Evolutionary conservation across 2,797 vertebrate genomes (phyloP).

Genomic region (Coccyzus lansbergi): DNA sequence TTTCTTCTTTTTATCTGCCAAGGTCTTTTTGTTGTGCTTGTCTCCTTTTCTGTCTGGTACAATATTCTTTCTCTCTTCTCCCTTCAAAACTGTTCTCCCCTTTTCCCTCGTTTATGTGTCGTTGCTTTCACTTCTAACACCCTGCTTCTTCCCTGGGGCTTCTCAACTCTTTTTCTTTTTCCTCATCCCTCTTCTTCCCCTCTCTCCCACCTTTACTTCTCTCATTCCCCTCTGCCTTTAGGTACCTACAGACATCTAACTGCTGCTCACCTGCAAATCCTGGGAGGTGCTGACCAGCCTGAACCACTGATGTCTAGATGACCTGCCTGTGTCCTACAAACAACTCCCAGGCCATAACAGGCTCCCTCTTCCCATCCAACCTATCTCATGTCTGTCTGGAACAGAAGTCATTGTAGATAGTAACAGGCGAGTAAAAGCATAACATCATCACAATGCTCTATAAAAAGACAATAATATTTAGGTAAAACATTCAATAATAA

Average conservation of each 20-base stretch:
- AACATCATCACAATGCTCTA: not conserved
- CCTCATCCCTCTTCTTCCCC: not conserved
- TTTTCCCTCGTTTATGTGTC: not conserved
- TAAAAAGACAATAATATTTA: not conserved
- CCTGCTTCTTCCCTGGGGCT: not conserved
- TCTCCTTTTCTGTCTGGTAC: not conserved
- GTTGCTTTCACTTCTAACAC: rapidly evolving
- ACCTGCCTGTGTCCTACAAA: not conserved
- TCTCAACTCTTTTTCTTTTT: not conserved
- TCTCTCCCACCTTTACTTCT: not conserved
- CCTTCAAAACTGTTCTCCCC: not conserved
- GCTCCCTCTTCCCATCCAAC: not conserved
- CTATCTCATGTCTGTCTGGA: not conserved
- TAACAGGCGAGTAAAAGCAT: not conserved
- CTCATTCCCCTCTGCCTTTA: not conserved
- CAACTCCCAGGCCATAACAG: not conserved
- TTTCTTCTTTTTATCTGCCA: not conserved
- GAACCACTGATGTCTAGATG: not conserved
- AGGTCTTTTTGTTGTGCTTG: not conserved
- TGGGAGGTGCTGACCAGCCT: not conserved
- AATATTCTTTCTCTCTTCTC: not conserved
- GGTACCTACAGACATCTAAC: not conserved
- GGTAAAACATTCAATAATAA: not conserved
- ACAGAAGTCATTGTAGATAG: not conserved
- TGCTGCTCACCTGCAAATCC: not conserved